Evolutionary conservation across 2,113 vertebrate species (phyloP).

Genomic region (Elachura formosa): DNA sequence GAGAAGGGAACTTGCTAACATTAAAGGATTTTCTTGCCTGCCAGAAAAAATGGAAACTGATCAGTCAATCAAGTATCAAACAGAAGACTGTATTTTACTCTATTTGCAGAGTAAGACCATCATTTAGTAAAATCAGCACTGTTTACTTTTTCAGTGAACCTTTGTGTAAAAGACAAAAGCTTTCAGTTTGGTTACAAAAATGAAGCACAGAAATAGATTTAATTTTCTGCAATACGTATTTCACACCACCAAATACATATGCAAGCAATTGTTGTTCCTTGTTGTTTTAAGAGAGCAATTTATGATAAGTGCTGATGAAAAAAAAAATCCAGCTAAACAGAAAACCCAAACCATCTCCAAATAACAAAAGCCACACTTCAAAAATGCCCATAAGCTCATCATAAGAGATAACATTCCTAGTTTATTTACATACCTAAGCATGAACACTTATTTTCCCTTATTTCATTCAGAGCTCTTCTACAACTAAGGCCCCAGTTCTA

Average conservation of each 20-base stretch:
- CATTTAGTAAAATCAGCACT: not conserved
- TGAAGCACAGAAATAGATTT: not conserved
- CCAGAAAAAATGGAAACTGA: not conserved
- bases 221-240: not conserved
- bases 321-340: not conserved
- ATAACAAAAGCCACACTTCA: not conserved
- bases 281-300: constrained; percentile 14
- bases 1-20: not conserved
- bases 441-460: not conserved
- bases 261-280: not conserved
- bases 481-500: not conserved
- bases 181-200: not conserved
- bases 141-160: not conserved
- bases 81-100: not conserved
- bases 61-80: not conserved
- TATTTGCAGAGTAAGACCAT: not conserved
- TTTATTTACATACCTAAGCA: constrained; percentile 13
- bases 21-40: not conserved
- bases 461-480: not conserved
- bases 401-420: not conserved
- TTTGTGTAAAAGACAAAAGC: not conserved
- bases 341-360: accelerated
- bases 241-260: not conserved
- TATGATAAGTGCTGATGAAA: not conserved
- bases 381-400: not conserved